Evolutionary conservation across 2,888 invertebrate genomes (phyloP), one percentile per base, ranked within the genome.

Genomic region (Danaus chrysippus): DNA sequence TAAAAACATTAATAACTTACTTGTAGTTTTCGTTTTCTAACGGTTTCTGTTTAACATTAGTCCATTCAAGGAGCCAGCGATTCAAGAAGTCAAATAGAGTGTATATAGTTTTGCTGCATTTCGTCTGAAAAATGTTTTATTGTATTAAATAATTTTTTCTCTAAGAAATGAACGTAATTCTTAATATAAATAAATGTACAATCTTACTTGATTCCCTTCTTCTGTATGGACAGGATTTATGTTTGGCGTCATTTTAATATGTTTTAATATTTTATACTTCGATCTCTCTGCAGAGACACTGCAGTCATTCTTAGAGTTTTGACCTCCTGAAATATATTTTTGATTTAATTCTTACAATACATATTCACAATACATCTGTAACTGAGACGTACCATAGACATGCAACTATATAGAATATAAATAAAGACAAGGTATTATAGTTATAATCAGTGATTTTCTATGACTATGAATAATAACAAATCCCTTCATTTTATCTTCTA

Each of bases 21-120:
- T 86, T 87, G 69, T 88, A 91, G 72, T 90, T 88, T 44, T 86
- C 86, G 70, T 89, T 87, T 61, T 86, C 85, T 60, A 82, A 66
- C 0, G 90, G 87, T 11, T 78, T 77, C 61, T 81, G 83, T 66
- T 90, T 89, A 0, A 82, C 76, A 71, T 90, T 84, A 72, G 90
- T 82, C 92, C 92, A 94, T 72, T 94, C 94, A 61, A 94, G 84
- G 10, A 94, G 80, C 95, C 96, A 96, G 66, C 94, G 92, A 73
- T 95, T 93, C 59, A 96, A 79, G 71, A 96, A 95, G 79, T 96
- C 96, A 58, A 96, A 78, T 57, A 95, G 83, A 1, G 94, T 93
- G 70, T 96, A 96, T 63, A 95, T 92, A 1, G 94, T 91, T 81
- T 94, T 94, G 34, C 93, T 92, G 73, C 93, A 94, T 77, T 94